Conservation (phyloP, 2,113 vertebrate species). For the Boleophthalmus pectinirostris region DNA sequence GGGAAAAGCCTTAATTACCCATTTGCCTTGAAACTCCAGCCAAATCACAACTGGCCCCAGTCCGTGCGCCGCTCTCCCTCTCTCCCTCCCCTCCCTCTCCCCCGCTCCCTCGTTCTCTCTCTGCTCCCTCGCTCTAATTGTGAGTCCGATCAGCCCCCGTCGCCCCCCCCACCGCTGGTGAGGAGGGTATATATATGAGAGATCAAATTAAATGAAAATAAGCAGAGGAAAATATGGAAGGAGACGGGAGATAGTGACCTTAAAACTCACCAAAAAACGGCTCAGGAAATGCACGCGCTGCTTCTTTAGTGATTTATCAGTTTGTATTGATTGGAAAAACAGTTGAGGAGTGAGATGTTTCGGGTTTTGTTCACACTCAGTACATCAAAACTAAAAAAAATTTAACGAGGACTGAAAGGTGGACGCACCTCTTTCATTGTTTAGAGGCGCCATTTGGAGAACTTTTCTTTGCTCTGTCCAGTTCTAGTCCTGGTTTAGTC, state of each 20-base stretch:
- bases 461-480: no score
- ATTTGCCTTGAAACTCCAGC: constrained; percentile 76
- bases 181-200: constrained; percentile 18
- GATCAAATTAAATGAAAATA: constrained; percentile 54
- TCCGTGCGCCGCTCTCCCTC: constrained; percentile 60
- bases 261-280: neutral
- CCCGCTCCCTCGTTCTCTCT: no score
- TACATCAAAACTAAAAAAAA: no score
- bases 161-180: constrained; percentile 8
- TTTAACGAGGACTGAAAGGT: no score
- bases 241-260: constrained; percentile 35
- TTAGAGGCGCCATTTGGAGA: no score
- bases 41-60: constrained; percentile 68
- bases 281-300: neutral
- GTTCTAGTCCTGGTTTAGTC: no score
- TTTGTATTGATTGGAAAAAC: neutral
- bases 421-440: no score
- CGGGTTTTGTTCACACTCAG: no score
- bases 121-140: constrained; percentile 62
- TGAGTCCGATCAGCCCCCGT: constrained; percentile 44
- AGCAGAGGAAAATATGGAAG: constrained; percentile 22
- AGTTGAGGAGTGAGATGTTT: neutral
- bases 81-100: constrained; percentile 37
- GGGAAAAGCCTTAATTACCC: constrained; percentile 78
- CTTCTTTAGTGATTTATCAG: neutral